phyloP scores from a whole-genome alignment of 2,797 vertebrate genomes.

The Pagetopsis macropterus region DNA sequence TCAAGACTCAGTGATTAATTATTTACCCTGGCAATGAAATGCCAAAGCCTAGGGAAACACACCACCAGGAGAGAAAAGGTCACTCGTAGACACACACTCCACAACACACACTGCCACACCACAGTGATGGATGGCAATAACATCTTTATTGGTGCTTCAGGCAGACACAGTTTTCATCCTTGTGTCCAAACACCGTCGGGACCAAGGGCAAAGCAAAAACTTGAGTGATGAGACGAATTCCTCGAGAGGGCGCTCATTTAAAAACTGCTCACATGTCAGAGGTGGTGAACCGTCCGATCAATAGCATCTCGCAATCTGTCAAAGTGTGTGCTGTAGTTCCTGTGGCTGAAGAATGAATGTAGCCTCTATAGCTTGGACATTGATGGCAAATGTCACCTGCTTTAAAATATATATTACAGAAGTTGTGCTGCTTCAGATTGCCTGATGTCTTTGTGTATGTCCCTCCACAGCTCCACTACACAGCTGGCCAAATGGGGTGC shows the following conservation, averaged over 20 bases:
- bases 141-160: slow-evolving; percentile 71
- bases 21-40: slow-evolving; percentile 84
- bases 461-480: slow-evolving; percentile 72
- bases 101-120: slow-evolving; percentile 1
- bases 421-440: slow-evolving; percentile 9
- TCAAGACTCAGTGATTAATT: slow-evolving; percentile 80
- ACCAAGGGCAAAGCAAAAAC: slow-evolving; percentile 64
- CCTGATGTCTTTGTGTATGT: slow-evolving; percentile 54
- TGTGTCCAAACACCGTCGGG: slow-evolving; percentile 43
- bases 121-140: slow-evolving; percentile 72
- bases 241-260: slow-evolving; percentile 46
- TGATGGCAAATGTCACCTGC: slow-evolving; percentile 18
- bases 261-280: slow-evolving; percentile 59
- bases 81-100: slow-evolving; percentile 55
- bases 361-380: slow-evolving; percentile 28
- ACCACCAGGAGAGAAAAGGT: slow-evolving; percentile 78
- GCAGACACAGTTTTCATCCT: slow-evolving; percentile 66
- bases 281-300: slow-evolving; percentile 46
- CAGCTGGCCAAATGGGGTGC: slow-evolving; percentile 97
- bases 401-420: slow-evolving; percentile 4
- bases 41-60: slow-evolving; percentile 77
- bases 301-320: slow-evolving; percentile 29
- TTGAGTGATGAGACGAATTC: slow-evolving; percentile 58
- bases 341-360: background rate
- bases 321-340: slow-evolving; percentile 2